Base-by-base conservation (phyloP, 2,888 invertebrate species). In the Caenorhabditis afra region DNA sequence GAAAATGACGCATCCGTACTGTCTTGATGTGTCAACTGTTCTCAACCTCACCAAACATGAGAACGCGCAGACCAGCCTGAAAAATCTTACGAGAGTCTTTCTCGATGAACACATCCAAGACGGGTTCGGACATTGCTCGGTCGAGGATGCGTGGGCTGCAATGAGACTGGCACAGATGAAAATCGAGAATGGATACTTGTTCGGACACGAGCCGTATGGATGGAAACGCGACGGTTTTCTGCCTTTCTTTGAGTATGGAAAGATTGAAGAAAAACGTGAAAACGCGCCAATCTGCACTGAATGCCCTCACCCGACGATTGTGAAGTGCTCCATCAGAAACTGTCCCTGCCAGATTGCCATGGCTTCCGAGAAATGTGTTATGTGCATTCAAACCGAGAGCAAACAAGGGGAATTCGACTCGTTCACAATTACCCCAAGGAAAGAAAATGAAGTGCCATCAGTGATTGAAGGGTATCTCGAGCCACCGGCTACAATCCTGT, bases 1-100 rank as follows among this genome's bases (percentile, higher is more conserved):
- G 88, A 89, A 94, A 93, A 94, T 99, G 94, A 95, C 96, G 93
- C 98, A 99, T 92, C 98, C 98, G 0, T 98, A 87, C 61, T 85
- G 86, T 65, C 82, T 89, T 12, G 89, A 89, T 49, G 76, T 86
- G 1, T 78, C 83, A 0, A 68, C 81, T 16, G 45, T 79, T 22
- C 84, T 82, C 66, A 88, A 87, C 62, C 65, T 87, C 18, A 81
- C 85, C 0, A 71, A 62, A 11, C 11, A 18, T 5, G 7, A n/a
- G 2, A 4, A 3, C 12, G 45, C 14, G 16, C 97, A 96, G 91
- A 93, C 95, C 1, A 96, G 96, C 90, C 92, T 98, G 3, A 94
- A 94, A 91, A 92, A 93, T n/a, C 92, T 99, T 77, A 93, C 94
- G 0, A 92, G 92, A 86, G 93, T 94, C 87, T 97, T 96, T 91